Evolutionary conservation across 1,140 invertebrate genomes (phyloP), one percentile per base, ranked within the genome.

Genomic region (Bilobella aurantiaca): DNA sequence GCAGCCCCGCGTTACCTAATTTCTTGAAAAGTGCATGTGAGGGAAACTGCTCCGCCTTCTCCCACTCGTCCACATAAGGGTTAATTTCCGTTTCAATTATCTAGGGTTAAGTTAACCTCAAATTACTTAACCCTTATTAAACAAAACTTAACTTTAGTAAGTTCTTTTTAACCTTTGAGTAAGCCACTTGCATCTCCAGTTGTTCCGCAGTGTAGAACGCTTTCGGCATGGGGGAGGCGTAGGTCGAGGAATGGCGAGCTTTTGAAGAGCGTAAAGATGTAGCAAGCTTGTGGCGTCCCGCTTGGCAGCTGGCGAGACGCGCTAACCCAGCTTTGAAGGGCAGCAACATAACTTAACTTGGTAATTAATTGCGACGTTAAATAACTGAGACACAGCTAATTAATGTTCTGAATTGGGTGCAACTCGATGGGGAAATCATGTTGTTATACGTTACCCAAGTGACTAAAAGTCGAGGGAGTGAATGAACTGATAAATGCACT

Each of bases 21-120:
- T 79, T 81, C 72, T 83, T 82, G 67, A 85, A 82, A 1, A 84
- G 75, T 68, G 78, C 65, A 72, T 82, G 79, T 3, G 80, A 81
- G n/a, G 82, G 82, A 76, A 81, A 84, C 32, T 67, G 64, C 53
- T 75, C 75, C 23, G 76, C 74, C 47, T 70, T 73, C 70, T 84
- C 83, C 83, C 83, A 84, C 72, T 82, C 69, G 69, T 84, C 81
- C n/a, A 85, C 80, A 76, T 77, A 75, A 30, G 83, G 83, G 75
- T 85, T 84, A 42, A 84, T 82, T 27, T 84, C 81, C 64, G 77
- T 77, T 21, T 84, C 81, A 63, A 84, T 82, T 16, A 83, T 66
- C 71, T 73, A 30, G 42, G 18, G 53, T 28, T 3, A 12, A 59
- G n/a, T n/a, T n/a, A n/a, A n/a, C n/a, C n/a, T n/a, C n/a, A n/a